These are phyloP conservation scores for Chaetophractus vellerosus DNA, from an alignment of 2,797 vertebrate genomes.

Conservation along the genomic window DNA sequence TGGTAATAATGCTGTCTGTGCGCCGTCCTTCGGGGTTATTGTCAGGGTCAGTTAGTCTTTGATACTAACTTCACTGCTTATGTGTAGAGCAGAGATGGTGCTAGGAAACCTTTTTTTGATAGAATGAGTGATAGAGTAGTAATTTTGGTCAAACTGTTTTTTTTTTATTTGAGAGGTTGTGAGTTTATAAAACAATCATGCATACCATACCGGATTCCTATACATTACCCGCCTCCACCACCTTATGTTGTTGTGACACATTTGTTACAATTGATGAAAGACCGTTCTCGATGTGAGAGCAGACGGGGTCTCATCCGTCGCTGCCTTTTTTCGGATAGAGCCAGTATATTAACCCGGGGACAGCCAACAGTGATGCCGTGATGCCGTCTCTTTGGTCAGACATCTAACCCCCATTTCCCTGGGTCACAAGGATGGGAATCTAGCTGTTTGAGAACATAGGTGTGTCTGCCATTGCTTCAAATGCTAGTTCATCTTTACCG, in stretches of 20 bases:
- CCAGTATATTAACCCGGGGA: background rate
- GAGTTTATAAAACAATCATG: too few species aligned
- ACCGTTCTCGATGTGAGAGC: background rate
- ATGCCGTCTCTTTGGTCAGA: background rate
- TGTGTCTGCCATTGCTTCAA: background rate
- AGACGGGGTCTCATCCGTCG: background rate
- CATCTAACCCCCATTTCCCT: slow-evolving; percentile 65
- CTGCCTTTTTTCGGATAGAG: background rate
- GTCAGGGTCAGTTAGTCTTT: background rate
- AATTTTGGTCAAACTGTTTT: background rate
- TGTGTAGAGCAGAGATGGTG: background rate
- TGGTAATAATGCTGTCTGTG: too few species aligned
- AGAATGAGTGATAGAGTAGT: background rate
- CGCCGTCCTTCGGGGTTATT: background rate
- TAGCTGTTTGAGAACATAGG: background rate
- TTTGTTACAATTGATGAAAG: too few species aligned
- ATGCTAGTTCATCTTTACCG: slow-evolving; percentile 70
- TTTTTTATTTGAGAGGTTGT: too few species aligned
- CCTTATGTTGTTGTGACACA: too few species aligned
- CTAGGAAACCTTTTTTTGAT: background rate
- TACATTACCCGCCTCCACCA: too few species aligned
- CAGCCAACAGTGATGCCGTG: background rate
- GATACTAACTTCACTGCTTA: background rate
- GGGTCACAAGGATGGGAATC: fast-evolving
- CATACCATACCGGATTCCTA: too few species aligned